Conservation (phyloP, 2,113 vertebrate genomes). For the Petrocephalus zakoni region DNA sequence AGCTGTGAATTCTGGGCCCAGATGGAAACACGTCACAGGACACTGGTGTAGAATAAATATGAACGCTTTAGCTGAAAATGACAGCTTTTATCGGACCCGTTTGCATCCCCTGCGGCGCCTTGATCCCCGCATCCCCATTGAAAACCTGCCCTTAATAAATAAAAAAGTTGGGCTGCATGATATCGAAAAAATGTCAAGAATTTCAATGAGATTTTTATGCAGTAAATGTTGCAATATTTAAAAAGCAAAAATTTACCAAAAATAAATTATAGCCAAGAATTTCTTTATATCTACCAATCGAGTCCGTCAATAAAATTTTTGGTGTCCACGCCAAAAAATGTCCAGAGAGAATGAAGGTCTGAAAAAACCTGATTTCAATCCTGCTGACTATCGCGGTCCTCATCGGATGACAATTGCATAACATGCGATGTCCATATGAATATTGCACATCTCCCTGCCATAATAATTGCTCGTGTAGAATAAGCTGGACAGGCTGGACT, state of each 20-base stretch:
- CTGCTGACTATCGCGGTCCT: not conserved
- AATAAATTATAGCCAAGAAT: not conserved
- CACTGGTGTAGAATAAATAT: not conserved
- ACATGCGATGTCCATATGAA: not conserved
- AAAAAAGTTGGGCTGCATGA: not conserved
- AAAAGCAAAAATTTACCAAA: not conserved
- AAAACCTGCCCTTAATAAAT: not conserved
- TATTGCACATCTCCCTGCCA: not conserved
- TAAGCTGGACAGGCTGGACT: not conserved
- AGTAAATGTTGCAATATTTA: not conserved
- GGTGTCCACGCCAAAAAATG: not conserved
- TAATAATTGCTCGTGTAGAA: not conserved
- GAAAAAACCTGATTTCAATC: not conserved
- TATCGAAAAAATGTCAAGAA: not conserved
- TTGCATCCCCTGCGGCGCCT: not conserved
- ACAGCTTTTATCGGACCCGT: not conserved
- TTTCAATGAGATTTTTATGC: not conserved
- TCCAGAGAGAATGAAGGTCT: not conserved
- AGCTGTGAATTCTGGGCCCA: not conserved
- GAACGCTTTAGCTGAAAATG: not conserved
- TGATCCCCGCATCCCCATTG: not conserved
- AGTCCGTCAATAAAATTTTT: not conserved
- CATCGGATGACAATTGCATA: not conserved
- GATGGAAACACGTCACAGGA: too few species aligned
- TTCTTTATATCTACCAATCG: not conserved